These are phyloP conservation scores for Eutolmus rufibarbis DNA, from an alignment of 2,888 invertebrate genomes.

Conservation along the genomic window DNA sequence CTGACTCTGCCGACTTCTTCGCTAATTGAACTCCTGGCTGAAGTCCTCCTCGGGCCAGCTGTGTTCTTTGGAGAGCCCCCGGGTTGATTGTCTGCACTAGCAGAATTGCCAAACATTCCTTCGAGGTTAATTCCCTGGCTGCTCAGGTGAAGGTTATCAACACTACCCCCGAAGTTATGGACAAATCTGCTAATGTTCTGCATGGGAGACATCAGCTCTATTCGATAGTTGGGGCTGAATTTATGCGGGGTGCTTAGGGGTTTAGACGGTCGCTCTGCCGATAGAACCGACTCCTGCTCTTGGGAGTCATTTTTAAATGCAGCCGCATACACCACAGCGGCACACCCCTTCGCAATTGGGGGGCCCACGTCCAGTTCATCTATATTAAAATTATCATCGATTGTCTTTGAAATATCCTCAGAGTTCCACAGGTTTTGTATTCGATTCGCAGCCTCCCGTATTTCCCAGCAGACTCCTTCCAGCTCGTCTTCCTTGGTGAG, in stretches of 20 bases:
- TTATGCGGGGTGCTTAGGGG: slow-evolving; percentile 39
- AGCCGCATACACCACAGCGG: slow-evolving; percentile 81
- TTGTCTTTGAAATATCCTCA: slow-evolving; percentile 53
- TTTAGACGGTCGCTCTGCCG: slow-evolving; percentile 11
- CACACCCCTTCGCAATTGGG: slow-evolving; percentile 80
- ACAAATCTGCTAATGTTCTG: slow-evolving; percentile 61
- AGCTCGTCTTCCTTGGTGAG: slow-evolving; percentile 79
- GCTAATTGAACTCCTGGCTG: background rate
- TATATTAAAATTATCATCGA: slow-evolving; percentile 64
- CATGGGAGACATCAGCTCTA: slow-evolving; percentile 58
- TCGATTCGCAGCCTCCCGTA: slow-evolving; percentile 66
- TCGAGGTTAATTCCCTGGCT: slow-evolving; percentile 54
- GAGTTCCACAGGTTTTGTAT: slow-evolving; percentile 58
- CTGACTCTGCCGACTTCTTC: background rate
- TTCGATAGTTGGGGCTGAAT: slow-evolving; percentile 35
- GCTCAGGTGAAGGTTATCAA: slow-evolving; percentile 58
- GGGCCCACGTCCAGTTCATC: slow-evolving; percentile 73
- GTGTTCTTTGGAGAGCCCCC: background rate
- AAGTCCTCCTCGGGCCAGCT: background rate
- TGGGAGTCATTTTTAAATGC: slow-evolving; percentile 57
- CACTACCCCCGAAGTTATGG: slow-evolving; percentile 61
- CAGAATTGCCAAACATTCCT: slow-evolving; percentile 49
- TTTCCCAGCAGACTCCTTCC: slow-evolving; percentile 80
- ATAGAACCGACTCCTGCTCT: background rate
- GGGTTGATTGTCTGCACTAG: background rate